Base-by-base conservation (phyloP, 2,888 invertebrate species). In the Drosophila anomelani region DNA sequence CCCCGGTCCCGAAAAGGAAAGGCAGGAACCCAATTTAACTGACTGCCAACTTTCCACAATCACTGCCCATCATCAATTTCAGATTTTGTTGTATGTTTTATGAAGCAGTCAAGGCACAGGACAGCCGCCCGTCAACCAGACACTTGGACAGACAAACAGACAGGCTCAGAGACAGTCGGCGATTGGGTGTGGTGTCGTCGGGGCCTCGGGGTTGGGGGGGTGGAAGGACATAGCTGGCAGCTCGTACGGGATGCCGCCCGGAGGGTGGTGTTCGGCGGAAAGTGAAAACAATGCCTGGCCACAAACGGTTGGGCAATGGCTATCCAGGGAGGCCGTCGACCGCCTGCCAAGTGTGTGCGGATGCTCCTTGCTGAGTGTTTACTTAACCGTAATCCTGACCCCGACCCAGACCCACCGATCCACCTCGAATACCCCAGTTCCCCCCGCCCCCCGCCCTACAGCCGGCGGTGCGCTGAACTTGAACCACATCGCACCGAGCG, bases 51-150 rank as follows among this genome's bases (percentile, higher is more conserved):
- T 88, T 85, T 88, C 68, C 84, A 87, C 85, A 86, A 86, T 86
- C 85, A 86, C 89, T 87, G 85, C 82, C 88, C 85, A 86, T 86
- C 85, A 86, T 89, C 85, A 86, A 86, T 86, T 86, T 89, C 85
- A 89, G 89, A 86, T 86, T 86, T 87, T 89, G 79, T 87, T 85
- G 84, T 85, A 85, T 85, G 84, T 85, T 85, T 88, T 88, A 88
- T 85, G 87, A 84, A 76, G 84, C 71, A 85, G 80, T 55, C 71
- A 60, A 70, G 68, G 69, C 70, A 56, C 71, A 67, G 64, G 66
- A 63, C 67, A 61, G 60, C 46, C 63, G 44, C 62, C 69, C 43
- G 69, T 62, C 76, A 59, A 67, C 58, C 68, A 54, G 55, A 70
- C 80, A 71, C 60, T 68, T 61, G 62, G 66, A 70, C 83, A 70